phyloP scores from a whole-genome alignment of 2,797 vertebrate species.

The Crax fasciolata region DNA sequence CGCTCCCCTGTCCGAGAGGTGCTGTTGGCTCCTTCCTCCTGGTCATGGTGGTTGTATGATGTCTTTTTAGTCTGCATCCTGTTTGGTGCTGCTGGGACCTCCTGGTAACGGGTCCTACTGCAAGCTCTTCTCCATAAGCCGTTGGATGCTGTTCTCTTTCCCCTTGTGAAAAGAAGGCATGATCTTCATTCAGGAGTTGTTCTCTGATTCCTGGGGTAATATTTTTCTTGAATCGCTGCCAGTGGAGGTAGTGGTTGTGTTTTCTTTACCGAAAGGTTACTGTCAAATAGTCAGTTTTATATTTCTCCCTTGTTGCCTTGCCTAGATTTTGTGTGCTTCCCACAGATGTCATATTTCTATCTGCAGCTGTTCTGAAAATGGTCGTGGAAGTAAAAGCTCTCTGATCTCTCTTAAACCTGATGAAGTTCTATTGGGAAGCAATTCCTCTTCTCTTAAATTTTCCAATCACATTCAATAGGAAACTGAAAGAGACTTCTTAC shows the following conservation, averaged over 20 bases:
- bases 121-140: neutral
- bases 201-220: neutral
- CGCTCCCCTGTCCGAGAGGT: neutral
- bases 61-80: neutral
- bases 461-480: neutral
- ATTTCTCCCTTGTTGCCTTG: neutral
- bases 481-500: neutral
- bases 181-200: constrained; percentile 1
- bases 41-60: neutral
- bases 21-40: neutral
- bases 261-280: neutral
- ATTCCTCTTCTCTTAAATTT: neutral
- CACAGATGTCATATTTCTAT: neutral
- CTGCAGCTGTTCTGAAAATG: constrained; percentile 6
- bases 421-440: neutral
- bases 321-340: neutral
- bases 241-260: neutral
- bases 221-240: constrained; percentile 12
- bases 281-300: constrained; percentile 5
- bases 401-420: neutral
- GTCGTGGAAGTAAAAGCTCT: neutral
- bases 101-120: neutral
- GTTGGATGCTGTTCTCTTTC: neutral
- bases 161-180: neutral
- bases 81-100: neutral